A percentile compares a stretch with the other conserved stretches of the same genome.
phyloP scores from a whole-genome alignment of 2,797 vertebrate genomes.

The Halcyon chelicuti region DNA sequence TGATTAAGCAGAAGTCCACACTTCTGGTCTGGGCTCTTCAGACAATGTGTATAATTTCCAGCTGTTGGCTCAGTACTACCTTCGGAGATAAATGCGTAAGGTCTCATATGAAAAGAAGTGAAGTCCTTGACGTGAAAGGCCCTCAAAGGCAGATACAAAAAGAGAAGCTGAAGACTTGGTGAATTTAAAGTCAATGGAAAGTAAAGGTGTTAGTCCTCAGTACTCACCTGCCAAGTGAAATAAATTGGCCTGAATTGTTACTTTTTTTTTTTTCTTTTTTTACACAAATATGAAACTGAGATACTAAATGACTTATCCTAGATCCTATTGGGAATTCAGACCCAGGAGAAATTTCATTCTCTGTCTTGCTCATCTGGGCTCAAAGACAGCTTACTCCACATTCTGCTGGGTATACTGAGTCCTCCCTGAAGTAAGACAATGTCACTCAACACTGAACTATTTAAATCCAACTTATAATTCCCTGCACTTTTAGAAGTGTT shows the following conservation, averaged over 20 bases:
- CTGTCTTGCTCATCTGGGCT: neutral
- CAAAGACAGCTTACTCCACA: neutral
- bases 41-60: neutral
- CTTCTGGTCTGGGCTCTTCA: neutral
- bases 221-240: neutral
- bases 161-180: neutral
- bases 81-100: neutral
- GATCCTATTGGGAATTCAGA: neutral
- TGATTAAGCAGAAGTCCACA: neutral
- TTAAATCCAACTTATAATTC: neutral
- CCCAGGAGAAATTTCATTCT: neutral
- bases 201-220: neutral
- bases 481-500: accelerated
- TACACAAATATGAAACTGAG: neutral
- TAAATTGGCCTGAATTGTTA: neutral
- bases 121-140: neutral
- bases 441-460: neutral
- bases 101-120: neutral
- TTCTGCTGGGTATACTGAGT: neutral
- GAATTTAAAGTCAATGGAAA: neutral
- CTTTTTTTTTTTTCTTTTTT: neutral
- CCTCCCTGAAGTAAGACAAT: neutral
- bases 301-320: neutral
- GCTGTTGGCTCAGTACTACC: neutral
- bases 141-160: neutral